A percentile compares a stretch with the other conserved stretches of the same genome.
Evolutionary conservation across 2,113 vertebrate species (phyloP).

Genomic region (Sylvilagus bachmani): DNA sequence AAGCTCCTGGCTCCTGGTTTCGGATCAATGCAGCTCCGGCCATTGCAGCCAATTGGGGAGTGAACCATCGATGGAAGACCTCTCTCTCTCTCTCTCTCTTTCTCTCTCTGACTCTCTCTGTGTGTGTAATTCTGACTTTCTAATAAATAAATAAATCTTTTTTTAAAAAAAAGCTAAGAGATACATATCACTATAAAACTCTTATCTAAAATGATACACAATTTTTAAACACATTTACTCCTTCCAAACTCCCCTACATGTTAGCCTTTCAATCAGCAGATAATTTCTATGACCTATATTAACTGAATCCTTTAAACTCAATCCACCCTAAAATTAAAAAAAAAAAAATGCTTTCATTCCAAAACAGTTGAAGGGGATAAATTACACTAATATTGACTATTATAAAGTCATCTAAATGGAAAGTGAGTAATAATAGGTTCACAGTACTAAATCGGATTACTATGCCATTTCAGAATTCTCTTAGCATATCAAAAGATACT

Average conservation of each 20-base stretch:
- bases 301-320: conserved; percentile 74
- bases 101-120: too few relatives aligned
- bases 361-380: conserved; percentile 68
- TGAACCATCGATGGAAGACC: too few relatives aligned
- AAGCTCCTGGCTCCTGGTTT: too few relatives aligned
- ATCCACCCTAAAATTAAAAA: conserved; percentile 70
- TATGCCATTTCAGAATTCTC: conserved; percentile 60
- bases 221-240: conserved; percentile 38
- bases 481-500: conserved; percentile 65
- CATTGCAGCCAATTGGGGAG: too few relatives aligned
- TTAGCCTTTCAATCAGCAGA: conserved; percentile 63
- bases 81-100: too few relatives aligned
- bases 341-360: conserved; percentile 53
- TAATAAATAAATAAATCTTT: too few relatives aligned
- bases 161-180: too few relatives aligned
- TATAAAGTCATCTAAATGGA: conserved; percentile 66
- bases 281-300: conserved; percentile 56
- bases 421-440: conserved; percentile 59
- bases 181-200: not conserved
- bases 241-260: conserved; percentile 46
- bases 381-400: conserved; percentile 72
- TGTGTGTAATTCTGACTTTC: too few relatives aligned
- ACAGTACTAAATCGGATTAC: conserved; percentile 62
- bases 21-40: too few relatives aligned
- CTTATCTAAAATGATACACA: not conserved